Evolutionary conservation across 2,113 vertebrate species (phyloP), one percentile per base, ranked within the genome.

Genomic region (Sturnus vulgaris): DNA sequence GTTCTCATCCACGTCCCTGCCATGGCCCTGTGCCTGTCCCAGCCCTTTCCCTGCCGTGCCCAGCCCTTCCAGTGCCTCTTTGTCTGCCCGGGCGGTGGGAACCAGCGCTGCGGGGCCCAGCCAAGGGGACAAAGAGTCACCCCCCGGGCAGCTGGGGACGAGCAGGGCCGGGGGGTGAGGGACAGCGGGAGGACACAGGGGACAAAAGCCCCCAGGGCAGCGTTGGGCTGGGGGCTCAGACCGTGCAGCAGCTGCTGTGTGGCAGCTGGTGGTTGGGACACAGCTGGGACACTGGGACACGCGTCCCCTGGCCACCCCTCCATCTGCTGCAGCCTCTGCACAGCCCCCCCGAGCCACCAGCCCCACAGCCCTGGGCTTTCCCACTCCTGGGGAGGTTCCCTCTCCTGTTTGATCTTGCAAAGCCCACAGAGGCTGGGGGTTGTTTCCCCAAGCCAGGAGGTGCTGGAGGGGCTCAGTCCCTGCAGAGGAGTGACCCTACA

Each of bases 21-120:
- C 59, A 2, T 84, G 86, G 64, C 92, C 82, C 72, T n/a, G 94
- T 90, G 94, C 94, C 92, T 71, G n/a, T 87, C 78, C 52, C 72
- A 39, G 92, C 72, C 78, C 63, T 72, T 78, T 61, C 77, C 82
- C 82, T 8, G 68, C 46, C 3, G 3, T 90, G 89, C 89, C 92
- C n/a, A 31, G 73, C 64, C 18, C 78, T n/a, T 13, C 78, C 86
- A 81, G 86, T 2, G 28, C 78, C 59, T 78, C 94, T 95, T 95
- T 95, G 95, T 94, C 94, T 92, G 73, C 72, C 31, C 18, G 4
- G 64, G 59, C 78, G 27, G 59, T 59, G 82, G 31, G 22, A 81
- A 39, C 25, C 53, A 7, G 39, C 44, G 14, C 86, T 15, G 20
- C 5, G 69, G 55, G 90, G 92, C 92, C 94, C 89, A 68, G 7